Evolutionary conservation across 2,888 invertebrate species (phyloP), one percentile per base, ranked within the genome.

Genomic region (Epirrita christyi): DNA sequence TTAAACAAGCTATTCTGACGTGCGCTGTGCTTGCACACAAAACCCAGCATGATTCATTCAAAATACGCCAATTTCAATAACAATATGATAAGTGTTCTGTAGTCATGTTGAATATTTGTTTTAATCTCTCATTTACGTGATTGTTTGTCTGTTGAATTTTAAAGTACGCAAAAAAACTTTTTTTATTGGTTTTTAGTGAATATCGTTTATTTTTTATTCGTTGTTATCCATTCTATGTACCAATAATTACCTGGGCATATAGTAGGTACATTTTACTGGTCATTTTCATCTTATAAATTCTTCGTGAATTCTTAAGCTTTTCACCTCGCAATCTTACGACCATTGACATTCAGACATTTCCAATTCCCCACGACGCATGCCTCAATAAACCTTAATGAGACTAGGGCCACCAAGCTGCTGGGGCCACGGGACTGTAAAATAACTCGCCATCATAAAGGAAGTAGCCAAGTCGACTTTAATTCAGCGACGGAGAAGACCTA

Each of bases 401-500:
- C 40, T 32, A 40, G 45, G 21, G 4, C 38, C 40, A n/a, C 15
- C 11, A 27, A 15, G 10, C 28, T 36, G 9, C 13, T 21, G 8
- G 32, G 32, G 32, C 40, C 27, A 11, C 5, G 43, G 29, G 36
- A 50, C 36, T 51, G 29, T 32, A 13, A 51, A 51, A 56, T 42
- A 37, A 45, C 49, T 50, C 9, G n/a, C 7, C 27, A 27, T 8
- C 11, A 11, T 36, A 36, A 43, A 28, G 38, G 15, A 37, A 29
- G 42, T 21, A 42, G 10, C 14, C 3, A 13, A 13, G 27, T 36
- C 28, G 44, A 37, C 11, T 37, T 37, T 28, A 13, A 44, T 29
- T 42, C 28, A 21, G 32, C 11, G 15, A 15, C 11, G 7, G 94
- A 93, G 75, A 95, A 96, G 36, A 94, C 95, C 68, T 94, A 93